Evolutionary conservation across 2,797 vertebrate species (phyloP).

Genomic region (Remorina albescens): DNA sequence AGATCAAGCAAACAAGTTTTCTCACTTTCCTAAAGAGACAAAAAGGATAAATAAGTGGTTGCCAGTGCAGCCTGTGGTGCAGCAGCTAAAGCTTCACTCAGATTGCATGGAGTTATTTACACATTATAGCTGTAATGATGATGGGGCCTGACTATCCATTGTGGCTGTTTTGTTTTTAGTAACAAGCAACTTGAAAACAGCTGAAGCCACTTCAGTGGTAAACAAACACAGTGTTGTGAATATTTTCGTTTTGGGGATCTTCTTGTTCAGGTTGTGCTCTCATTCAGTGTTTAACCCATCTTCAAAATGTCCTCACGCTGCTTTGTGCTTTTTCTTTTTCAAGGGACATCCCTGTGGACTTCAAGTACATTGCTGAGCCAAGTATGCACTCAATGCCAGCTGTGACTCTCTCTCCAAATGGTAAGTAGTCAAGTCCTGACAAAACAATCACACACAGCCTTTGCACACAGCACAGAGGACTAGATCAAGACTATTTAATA

Average conservation of each 20-base stretch:
- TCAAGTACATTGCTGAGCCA: slow-evolving; percentile 99
- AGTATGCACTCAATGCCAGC: slow-evolving; percentile 99
- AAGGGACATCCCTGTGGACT: slow-evolving; percentile 99
- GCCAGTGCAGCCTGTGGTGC: slow-evolving; percentile 1
- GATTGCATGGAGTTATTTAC: slow-evolving; percentile 30
- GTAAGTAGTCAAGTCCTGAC: slow-evolving; percentile 80
- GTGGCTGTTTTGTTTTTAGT: slow-evolving; percentile 1
- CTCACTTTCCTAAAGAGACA: slow-evolving; percentile 4
- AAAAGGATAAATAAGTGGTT: slow-evolving; percentile 53
- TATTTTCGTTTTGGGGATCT: slow-evolving; percentile 17
- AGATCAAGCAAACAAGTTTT: slow-evolving; percentile 27
- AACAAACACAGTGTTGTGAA: slow-evolving; percentile 33
- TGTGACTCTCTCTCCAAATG: slow-evolving; percentile 97
- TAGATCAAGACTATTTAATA: background rate
- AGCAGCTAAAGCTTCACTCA: slow-evolving; percentile 47
- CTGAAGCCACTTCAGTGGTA: slow-evolving; percentile 3
- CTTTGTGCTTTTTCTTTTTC: slow-evolving; percentile 71
- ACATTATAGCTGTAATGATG: slow-evolving; percentile 10
- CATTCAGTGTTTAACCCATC: slow-evolving; percentile 26
- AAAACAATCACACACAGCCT: slow-evolving; percentile 19
- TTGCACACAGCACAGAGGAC: slow-evolving; percentile 9
- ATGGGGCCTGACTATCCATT: slow-evolving; percentile 1
- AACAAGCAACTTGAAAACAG: slow-evolving; percentile 18
- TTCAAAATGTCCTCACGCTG: slow-evolving; percentile 45
- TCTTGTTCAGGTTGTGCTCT: slow-evolving; percentile 13